Base-by-base conservation (phyloP, 2,113 vertebrate species). In the Mobula birostris region DNA sequence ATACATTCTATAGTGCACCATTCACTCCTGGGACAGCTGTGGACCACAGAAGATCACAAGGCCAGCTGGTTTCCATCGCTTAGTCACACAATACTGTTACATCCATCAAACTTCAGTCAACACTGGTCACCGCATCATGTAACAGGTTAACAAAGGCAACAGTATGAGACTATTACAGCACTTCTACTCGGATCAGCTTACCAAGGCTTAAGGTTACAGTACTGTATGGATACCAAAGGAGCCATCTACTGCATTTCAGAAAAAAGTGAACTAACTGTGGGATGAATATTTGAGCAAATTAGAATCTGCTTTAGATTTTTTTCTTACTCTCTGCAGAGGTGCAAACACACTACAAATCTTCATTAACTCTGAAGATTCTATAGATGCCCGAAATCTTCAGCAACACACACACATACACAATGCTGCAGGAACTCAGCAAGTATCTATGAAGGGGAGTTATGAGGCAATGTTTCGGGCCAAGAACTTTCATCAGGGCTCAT, bases 121-220 rank as follows among this genome's bases (percentile, higher is more conserved):
- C 21, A 48, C 36, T 72, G 91, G 68, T 74, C 91, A 76, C 91
- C 0, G 70, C 40, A 74, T 74, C 91, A 93, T 76, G 70, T 93
- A 93, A 24, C 90, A 56, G 40, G 19, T 74, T 74, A 93, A 93
- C 91, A 93, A 93, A 93, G 74, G 32, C 32, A 74, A 29, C 17
- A 40, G 68, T 27, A 93, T 48, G 9, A 48, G 90, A 74, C 68
- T 48, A 76, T 76, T 93, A 74, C 9, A 36, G 91, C 21, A 74
- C 74, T 93, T 36, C 56, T 56, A 74, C 19, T 7, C n/a, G 32
- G 72, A 36, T 74, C 70, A 93, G 48, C 68, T 76, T 48, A 93
- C 91, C 48, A 24, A 15, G 4, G 91, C 56, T 56, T 48, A 72
- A 48, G 36, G 68, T 93, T 74, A 93, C 90, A 93, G 19, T 12